phyloP scores from a whole-genome alignment of 2,888 invertebrate species.

The Trissolcus brochymenae region DNA sequence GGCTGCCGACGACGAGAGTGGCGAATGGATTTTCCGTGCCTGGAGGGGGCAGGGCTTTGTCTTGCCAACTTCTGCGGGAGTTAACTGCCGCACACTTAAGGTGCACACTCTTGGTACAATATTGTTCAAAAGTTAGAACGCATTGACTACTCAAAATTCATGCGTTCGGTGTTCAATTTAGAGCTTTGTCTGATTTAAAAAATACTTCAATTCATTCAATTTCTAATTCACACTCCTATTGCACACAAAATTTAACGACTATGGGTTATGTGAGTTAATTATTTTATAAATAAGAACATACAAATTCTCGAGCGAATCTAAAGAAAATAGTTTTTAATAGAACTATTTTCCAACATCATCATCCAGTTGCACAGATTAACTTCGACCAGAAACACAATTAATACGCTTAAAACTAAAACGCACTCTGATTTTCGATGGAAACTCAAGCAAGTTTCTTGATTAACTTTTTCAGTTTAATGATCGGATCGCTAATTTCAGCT shows the following conservation, averaged over 20 bases:
- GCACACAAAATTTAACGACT: too few relatives aligned
- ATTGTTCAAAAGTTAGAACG: too few relatives aligned
- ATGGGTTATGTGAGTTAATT: too few relatives aligned
- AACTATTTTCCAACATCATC: too few relatives aligned
- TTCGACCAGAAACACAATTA: constrained; percentile 14
- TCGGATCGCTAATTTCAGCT: not conserved
- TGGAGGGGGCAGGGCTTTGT: constrained; percentile 60
- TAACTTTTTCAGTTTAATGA: constrained; percentile 9
- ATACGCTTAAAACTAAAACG: constrained; percentile 5
- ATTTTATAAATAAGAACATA: too few relatives aligned
- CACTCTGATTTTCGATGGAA: constrained; percentile 23
- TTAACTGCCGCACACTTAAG: constrained; percentile 50
- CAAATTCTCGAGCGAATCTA: too few relatives aligned
- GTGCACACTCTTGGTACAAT: constrained; percentile 33
- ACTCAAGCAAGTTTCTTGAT: constrained; percentile 1
- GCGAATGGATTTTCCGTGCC: constrained; percentile 46
- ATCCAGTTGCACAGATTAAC: constrained; percentile 26
- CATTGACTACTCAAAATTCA: too few relatives aligned
- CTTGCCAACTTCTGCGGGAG: constrained; percentile 61
- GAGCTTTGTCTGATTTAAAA: too few relatives aligned
- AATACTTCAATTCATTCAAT: too few relatives aligned
- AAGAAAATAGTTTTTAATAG: too few relatives aligned
- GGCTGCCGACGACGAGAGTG: constrained; percentile 58
- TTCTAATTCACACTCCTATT: too few relatives aligned
- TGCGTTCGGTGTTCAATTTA: too few relatives aligned